Percentiles rank a stretch among this genome's conserved stretches.
Evolutionary conservation across 1,140 invertebrate genomes (phyloP).

Genomic region (Cotesia chilonis): DNA sequence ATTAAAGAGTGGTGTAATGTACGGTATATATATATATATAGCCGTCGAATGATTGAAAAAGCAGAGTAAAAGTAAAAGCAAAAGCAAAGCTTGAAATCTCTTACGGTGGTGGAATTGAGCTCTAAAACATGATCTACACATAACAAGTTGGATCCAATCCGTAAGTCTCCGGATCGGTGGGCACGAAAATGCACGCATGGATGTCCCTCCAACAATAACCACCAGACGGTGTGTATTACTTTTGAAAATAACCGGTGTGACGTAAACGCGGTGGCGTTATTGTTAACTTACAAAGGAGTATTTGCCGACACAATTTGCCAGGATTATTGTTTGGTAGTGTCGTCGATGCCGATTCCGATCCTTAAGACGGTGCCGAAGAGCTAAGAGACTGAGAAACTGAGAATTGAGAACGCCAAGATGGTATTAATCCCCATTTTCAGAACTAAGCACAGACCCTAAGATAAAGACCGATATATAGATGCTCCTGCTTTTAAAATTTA

Average conservation of each 20-base stretch:
- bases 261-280: conserved; percentile 57
- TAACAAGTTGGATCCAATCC: neutral
- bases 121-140: neutral
- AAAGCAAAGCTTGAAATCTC: conserved; percentile 22
- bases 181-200: conserved; percentile 33
- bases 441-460: neutral
- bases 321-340: conserved; percentile 45
- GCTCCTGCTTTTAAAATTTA: too few species aligned
- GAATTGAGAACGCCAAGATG: neutral
- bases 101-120: neutral
- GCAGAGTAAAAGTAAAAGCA: neutral
- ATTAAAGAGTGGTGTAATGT: neutral
- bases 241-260: conserved; percentile 61
- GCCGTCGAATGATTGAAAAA: too few species aligned
- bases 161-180: conserved; percentile 16
- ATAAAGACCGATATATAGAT: neutral
- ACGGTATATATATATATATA: too few species aligned
- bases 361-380: too few species aligned
- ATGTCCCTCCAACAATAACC: conserved; percentile 46
- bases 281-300: conserved; percentile 55
- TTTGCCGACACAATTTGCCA: conserved; percentile 64
- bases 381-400: too few species aligned
- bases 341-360: neutral
- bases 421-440: neutral
- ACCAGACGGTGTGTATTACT: conserved; percentile 64